Evolutionary conservation across 2,888 invertebrate species (phyloP), one percentile per base, ranked within the genome.

Genomic region (Tetranychus truncatus): DNA sequence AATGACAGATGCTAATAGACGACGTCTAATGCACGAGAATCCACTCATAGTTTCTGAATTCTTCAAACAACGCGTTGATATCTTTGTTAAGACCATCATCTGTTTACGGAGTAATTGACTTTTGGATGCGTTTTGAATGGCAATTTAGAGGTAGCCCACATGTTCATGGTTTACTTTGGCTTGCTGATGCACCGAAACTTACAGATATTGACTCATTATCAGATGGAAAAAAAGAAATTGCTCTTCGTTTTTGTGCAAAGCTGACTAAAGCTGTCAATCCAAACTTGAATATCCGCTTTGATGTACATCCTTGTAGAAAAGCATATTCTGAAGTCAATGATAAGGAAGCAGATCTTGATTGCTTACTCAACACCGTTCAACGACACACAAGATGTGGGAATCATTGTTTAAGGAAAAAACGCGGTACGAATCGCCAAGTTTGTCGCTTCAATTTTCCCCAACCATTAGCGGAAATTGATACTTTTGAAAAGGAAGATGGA

Each of bases 91-190:
- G n/a, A 65, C 11, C 11, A n/a, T 65, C n/a, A 18, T 65, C 65
- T n/a, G 3, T 65, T 1, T 65, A 18, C 65, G n/a, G 65, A 18
- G 65, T 65, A 2, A 1, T 18, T 18, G 65, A 65, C n/a, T 65
- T 65, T n/a, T 65, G 65, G 65, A 18, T 65, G 15, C 11, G 65
- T 18, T 65, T 65, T 65, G 66, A 65, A n/a, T 65, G 66, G 66
- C 66, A 65, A n/a, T n/a, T 18, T 4, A 15, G 66, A 65, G 66
- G 66, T 18, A 65, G 66, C 4, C 66, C 66, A 18, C 66, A 65
- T n/a, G 66, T 65, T 18, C 66, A 65, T 65, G 66, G 66, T 65
- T 15, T 65, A 18, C 66, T 65, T n/a, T 65, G 66, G 66, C 66
- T 65, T 3, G 2, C 15, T 65, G 15, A 65, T 65, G 66, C 66